phyloP scores from a whole-genome alignment of 2,888 invertebrate genomes.

The Clitarchus hookeri region DNA sequence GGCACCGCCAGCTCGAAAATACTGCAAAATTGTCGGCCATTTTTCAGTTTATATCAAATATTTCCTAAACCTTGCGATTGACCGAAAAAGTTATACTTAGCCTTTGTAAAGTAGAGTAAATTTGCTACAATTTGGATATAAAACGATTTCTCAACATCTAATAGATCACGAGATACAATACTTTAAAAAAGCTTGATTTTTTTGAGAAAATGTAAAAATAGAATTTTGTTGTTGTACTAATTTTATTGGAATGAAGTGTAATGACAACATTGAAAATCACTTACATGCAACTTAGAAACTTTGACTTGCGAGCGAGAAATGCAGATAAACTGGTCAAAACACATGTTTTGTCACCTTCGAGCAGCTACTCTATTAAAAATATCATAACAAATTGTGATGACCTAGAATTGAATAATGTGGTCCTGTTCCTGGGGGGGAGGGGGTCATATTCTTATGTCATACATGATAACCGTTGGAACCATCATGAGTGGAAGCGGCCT shows the following conservation, averaged over 20 bases:
- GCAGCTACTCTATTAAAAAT: neutral
- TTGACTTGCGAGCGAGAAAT: constrained; percentile 10
- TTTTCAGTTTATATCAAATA: neutral
- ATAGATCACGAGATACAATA: neutral
- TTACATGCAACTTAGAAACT: neutral
- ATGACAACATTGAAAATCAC: neutral
- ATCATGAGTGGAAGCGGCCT: constrained; percentile 12
- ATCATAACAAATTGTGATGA: neutral
- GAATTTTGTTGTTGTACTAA: constrained; percentile 2
- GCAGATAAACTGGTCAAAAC: neutral
- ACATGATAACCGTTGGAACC: neutral
- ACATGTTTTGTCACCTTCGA: neutral
- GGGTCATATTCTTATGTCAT: neutral
- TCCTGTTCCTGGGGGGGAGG: neutral
- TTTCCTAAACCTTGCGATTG: neutral
- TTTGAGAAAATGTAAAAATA: neutral
- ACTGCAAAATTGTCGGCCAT: constrained; percentile 11
- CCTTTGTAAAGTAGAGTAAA: neutral
- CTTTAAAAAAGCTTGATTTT: neutral
- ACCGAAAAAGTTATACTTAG: constrained; percentile 6
- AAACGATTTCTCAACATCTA: neutral
- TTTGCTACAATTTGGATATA: neutral
- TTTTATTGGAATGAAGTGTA: neutral
- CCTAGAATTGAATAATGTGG: constrained; percentile 17
- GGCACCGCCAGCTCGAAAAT: neutral